phyloP scores from a whole-genome alignment of 2,888 invertebrate genomes.

The Drosophila paranaensis region DNA sequence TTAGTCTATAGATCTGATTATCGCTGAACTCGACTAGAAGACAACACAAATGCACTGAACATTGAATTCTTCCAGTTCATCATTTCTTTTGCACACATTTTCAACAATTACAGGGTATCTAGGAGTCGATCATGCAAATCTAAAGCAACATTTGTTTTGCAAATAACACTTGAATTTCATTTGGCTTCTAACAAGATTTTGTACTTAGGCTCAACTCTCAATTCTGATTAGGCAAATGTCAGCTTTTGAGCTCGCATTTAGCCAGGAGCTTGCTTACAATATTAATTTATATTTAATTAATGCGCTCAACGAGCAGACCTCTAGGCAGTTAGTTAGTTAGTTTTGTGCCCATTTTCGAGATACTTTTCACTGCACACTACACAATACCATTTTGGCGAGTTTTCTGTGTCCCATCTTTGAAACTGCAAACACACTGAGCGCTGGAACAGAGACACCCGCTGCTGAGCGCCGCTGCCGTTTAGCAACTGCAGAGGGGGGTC shows the following conservation, averaged over 20 bases:
- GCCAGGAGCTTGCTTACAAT: neutral
- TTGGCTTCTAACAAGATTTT: neutral
- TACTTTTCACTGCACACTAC: constrained; percentile 7
- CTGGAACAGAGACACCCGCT: constrained; percentile 9
- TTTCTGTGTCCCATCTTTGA: neutral
- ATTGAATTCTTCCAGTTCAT: neutral
- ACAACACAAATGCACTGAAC: neutral
- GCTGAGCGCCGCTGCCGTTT: constrained; percentile 10
- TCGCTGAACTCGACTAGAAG: neutral
- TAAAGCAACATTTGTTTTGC: neutral
- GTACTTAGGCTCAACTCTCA: constrained; percentile 3
- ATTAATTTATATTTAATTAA: neutral
- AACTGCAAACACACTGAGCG: neutral
- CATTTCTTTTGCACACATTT: neutral
- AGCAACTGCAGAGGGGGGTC: constrained; percentile 31
- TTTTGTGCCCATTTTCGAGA: neutral
- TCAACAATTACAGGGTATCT: neutral
- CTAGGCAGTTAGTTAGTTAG: neutral
- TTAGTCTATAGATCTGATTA: neutral
- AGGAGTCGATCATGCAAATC: neutral
- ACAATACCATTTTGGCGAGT: constrained; percentile 1
- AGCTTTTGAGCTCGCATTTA: neutral
- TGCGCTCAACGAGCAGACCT: neutral
- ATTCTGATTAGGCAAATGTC: neutral
- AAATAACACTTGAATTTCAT: neutral